Evolutionary conservation across 2,113 vertebrate genomes (phyloP), one percentile per base, ranked within the genome.

Genomic region (Pithys albifrons): DNA sequence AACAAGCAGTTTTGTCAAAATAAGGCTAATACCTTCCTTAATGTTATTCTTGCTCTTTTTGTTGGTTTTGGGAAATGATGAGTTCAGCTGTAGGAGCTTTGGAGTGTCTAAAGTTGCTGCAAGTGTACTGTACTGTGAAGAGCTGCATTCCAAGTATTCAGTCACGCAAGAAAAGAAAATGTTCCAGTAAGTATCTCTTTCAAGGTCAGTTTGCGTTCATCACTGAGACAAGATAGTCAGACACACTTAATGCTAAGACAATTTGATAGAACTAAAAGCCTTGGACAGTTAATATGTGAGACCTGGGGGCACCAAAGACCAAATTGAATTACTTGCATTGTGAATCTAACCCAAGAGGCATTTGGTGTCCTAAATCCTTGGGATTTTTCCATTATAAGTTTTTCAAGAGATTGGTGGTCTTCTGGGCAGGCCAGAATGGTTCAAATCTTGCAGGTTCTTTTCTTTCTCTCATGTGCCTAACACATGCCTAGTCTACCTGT

Each of bases 121-220:
- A 82, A 96, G 69, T 57, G 80, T 72, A 78, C 37, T 91, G 75
- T 93, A 82, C 80, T 81, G 39, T 88, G 54, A 93, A 97, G 19
- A 78, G 43, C 7, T 83, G 23, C 61, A 91, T 97, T 97, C 88
- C 65, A n/a, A 93, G 85, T 45, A 94, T 83, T 78, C 61, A 89
- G 62, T 85, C 86, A 90, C 16, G 62, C 80, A 71, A 95, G 87
- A 89, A 93, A 88, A 83, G 0, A 46, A 46, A 73, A 61, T 76
- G 48, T 74, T 94, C 83, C 66, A 86, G 80, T 91, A 70, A 93
- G 45, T 92, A 81, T 96, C 66, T 85, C 27, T 79, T 93, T 93
- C 76, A 85, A 95, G 91, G 64, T 96, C 94, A 93, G 29, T 41
- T 94, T 92, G 75, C 6, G 5, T 94, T 96, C 92, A 93, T 93